A percentile compares a stretch with the other conserved stretches of the same genome.
Conservation (phyloP, 2,888 invertebrate species). For the Pandemis cinnamomeana region DNA sequence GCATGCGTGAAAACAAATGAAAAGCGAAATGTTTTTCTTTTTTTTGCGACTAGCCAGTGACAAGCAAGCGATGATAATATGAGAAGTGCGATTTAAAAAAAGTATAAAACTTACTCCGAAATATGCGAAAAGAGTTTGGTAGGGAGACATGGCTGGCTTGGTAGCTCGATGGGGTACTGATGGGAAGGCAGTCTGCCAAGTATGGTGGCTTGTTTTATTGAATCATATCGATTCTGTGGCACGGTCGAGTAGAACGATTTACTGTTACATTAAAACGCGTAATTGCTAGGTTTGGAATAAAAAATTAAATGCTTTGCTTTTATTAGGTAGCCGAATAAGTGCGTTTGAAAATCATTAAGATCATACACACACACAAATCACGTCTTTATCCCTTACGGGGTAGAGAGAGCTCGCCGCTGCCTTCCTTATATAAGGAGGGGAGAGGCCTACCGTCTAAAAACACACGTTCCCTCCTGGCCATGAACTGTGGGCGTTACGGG, state of each 20-base stretch:
- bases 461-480: too few species aligned
- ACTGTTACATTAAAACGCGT: not conserved
- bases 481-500: too few species aligned
- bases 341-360: too few species aligned
- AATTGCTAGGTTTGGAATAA: not conserved
- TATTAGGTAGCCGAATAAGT: too few species aligned
- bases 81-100: not conserved
- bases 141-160: slow-evolving; percentile 67
- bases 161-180: slow-evolving; percentile 61
- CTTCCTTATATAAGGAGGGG: too few species aligned
- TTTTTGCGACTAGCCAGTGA: not conserved
- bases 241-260: not conserved
- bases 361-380: too few species aligned
- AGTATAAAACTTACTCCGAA: slow-evolving; percentile 66
- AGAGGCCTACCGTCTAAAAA: too few species aligned
- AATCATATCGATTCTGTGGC: slow-evolving; percentile 25
- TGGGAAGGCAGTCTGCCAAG: slow-evolving; percentile 64
- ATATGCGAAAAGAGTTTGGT: slow-evolving; percentile 57
- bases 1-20: slow-evolving; percentile 48
- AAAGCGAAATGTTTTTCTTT: not conserved
- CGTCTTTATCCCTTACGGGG: too few species aligned
- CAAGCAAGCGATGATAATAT: slow-evolving; percentile 6
- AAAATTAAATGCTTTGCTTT: not conserved
- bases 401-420: too few species aligned
- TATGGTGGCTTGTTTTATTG: slow-evolving; percentile 43